Evolutionary conservation across 2,888 invertebrate species (phyloP), one percentile per base, ranked within the genome.

Genomic region (Luperina testacea): DNA sequence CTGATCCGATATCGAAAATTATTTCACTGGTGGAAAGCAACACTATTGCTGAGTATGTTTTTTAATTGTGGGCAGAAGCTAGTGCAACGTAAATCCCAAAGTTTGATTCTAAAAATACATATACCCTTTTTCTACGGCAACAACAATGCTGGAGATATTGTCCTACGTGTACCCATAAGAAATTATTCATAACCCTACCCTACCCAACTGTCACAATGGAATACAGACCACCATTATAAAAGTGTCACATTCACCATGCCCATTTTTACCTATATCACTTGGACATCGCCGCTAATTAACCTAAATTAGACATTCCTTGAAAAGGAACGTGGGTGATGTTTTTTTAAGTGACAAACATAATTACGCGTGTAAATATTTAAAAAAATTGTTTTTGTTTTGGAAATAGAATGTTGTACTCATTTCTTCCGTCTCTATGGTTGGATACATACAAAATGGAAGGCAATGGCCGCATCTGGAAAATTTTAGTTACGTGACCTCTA

Each of bases 271-370:
- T 72, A 45, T 24, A 61, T 81, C 82, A 81, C 65, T 77, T 63
- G 73, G 73, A 76, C 65, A 82, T 59, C 67, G 73, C 27, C 83
- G 72, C 69, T 81, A 88, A 87, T 88, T 88, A 88, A 87, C 89
- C 87, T 32, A 81, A 84, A 88, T 87, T 81, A 76, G n/a, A 71
- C 51, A 51, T 72, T 69, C 73, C 72, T 38, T 80, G 48, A 74
- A 73, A 74, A 73, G 68, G 73, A 82, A 76, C 79, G 76, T 32
- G 57, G 27, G 38, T 57, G 24, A 48, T 24, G 73, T 64, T 27
- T 38, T 13, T 78, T 65, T 53, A 64, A n/a, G 32, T 79, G 70
- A 72, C 78, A 72, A 77, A 83, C 24, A 59, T 73, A 85, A 76
- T 82, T 74, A 72, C 48, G 65, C 27, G 61, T 57, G 61, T 74